Conservation (phyloP, 2,888 invertebrate genomes). For the Andrena haemorrhoa region DNA sequence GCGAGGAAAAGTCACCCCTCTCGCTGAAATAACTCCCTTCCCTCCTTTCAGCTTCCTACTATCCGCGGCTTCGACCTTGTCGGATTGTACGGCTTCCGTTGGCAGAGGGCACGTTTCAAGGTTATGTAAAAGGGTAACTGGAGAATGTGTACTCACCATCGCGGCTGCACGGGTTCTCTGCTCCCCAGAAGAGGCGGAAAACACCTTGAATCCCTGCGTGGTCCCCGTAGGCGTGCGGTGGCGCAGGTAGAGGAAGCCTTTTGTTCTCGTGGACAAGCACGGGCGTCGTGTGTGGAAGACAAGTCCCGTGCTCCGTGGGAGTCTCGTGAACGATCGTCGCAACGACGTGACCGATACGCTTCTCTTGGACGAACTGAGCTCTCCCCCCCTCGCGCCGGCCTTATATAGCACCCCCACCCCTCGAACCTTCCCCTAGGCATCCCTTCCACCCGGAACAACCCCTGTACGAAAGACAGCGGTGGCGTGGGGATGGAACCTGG, state of each 20-base stretch:
- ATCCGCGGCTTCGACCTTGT: constrained; percentile 14
- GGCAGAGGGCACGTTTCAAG: constrained; percentile 42
- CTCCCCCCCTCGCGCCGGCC: constrained; percentile 83
- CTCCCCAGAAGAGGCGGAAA: constrained; percentile 27
- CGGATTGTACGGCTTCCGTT: constrained; percentile 31
- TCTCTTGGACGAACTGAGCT: constrained; percentile 84
- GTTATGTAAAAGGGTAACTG: constrained; percentile 31
- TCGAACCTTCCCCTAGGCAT: constrained; percentile 76
- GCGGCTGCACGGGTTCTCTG: constrained; percentile 2
- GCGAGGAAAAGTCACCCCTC: background rate
- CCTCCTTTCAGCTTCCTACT: background rate
- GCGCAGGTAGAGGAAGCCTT: constrained; percentile 11
- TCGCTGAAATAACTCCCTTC: background rate
- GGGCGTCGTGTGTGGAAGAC: constrained; percentile 39
- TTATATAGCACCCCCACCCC: constrained; percentile 85
- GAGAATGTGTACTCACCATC: constrained; percentile 54
- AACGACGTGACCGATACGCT: constrained; percentile 82
- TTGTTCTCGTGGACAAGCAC: constrained; percentile 33
- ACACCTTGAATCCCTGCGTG: constrained; percentile 60
- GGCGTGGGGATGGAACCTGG: constrained; percentile 77
- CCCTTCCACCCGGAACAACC: constrained; percentile 75
- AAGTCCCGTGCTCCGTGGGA: constrained; percentile 63
- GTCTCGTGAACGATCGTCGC: constrained; percentile 67
- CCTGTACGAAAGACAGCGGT: constrained; percentile 68
- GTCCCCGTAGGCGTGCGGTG: constrained; percentile 10